Evolutionary conservation across 2,113 vertebrate genomes (phyloP), one percentile per base, ranked within the genome.

Genomic region (Plecotus auritus): DNA sequence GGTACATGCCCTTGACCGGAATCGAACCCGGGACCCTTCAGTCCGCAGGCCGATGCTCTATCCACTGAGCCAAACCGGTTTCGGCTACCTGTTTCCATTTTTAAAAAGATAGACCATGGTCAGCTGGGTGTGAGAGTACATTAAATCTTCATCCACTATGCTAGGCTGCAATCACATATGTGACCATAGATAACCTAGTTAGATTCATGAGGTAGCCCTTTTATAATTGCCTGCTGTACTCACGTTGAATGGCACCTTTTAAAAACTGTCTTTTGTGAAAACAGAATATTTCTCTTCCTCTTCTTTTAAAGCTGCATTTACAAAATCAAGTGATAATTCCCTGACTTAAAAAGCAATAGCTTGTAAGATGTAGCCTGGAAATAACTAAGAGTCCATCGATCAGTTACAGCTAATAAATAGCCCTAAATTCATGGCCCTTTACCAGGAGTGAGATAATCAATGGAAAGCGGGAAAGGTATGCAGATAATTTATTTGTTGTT

Each of bases 171-270:
- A 8, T 73, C 47, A 51, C n/a, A 61, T 89, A 88, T 69, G 59
- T 78, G 87, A 94, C 91, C 90, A 82, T 83, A 56, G 32, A 51
- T 82, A 70, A 93, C 95, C 91, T 92, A 70, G 91, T 94, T 56
- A 82, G 54, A 88, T 93, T 91, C 54, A 35, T 22, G 51, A 95
- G 82, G 69, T 26, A 78, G 67, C 20, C 47, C 77, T 90, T 95
- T 77, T 69, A 23, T 94, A 88, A 90, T 96, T 80, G 37, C 42
- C n/a, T 95, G 30, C 66, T 95, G 1, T 96, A 93, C 96, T 96
- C 97, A 85, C 59, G 18, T 90, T 90, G 35, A 92, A 96, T 66
- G 85, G 74, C 28, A 85, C 74, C 73, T 90, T 93, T 94, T 78
- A 14, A 85, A 70, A 94, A 37, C 47, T 83, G 64, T 40, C 85